phyloP scores from a whole-genome alignment of 23 tunicate species.

The Aplidium turbinatum region DNA sequence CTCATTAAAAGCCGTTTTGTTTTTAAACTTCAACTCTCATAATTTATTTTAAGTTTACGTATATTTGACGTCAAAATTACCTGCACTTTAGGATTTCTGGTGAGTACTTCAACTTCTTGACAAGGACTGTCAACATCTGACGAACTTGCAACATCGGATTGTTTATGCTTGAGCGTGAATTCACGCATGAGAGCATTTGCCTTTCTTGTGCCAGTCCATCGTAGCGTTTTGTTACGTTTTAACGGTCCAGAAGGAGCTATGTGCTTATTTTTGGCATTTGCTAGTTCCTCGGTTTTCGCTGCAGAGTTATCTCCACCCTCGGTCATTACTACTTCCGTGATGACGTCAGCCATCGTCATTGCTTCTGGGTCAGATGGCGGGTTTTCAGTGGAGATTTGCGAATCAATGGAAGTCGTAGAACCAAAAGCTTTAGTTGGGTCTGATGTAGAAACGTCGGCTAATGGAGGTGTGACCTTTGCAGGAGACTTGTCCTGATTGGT shows the following conservation, averaged over 20 bases:
- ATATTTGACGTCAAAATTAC: too few species aligned
- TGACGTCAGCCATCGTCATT: constrained; percentile 63
- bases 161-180: constrained; percentile 56
- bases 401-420: constrained; percentile 7
- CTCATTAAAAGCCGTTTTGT: too few species aligned
- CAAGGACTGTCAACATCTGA: constrained; percentile 15
- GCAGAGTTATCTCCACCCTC: background rate
- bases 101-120: constrained; percentile 23
- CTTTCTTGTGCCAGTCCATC: constrained; percentile 84
- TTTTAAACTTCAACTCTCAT: too few species aligned
- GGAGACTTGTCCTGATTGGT: too few species aligned
- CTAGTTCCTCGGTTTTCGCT: background rate
- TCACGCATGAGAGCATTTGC: constrained; percentile 81
- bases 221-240: constrained; percentile 75
- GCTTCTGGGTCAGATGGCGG: constrained; percentile 5
- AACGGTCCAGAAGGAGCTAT: constrained; percentile 20
- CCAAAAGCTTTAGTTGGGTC: background rate
- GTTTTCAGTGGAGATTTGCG: constrained; percentile 33
- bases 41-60: too few species aligned
- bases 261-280: background rate
- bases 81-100: too few species aligned
- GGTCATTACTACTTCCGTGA: constrained; percentile 27
- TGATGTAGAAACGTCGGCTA: constrained; percentile 3
- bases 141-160: background rate
- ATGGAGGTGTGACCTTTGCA: too few species aligned